A percentile compares a stretch with the other conserved stretches of the same genome.
Evolutionary conservation across 2,113 vertebrate genomes (phyloP).

Genomic region (Notechis scutatus): DNA sequence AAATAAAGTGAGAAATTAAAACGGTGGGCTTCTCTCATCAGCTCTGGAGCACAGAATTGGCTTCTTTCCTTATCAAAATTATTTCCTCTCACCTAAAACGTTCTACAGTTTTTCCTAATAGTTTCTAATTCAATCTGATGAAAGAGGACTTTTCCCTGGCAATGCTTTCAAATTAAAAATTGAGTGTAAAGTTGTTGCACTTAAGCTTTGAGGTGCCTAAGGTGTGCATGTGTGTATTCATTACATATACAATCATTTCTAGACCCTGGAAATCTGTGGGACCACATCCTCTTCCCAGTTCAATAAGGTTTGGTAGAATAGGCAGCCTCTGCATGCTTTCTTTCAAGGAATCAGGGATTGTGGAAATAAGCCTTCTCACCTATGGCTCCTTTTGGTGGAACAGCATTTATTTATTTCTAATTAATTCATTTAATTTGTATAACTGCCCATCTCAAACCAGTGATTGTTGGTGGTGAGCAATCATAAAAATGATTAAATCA

Average conservation of each 20-base stretch:
- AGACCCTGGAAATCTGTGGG: background rate
- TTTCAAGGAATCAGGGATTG: background rate
- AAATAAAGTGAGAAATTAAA: background rate
- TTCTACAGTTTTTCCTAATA: background rate
- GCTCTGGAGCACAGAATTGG: background rate
- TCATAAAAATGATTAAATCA: background rate
- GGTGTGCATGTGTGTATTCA: background rate
- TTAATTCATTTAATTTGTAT: background rate
- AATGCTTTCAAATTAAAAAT: background rate
- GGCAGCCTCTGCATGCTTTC: background rate
- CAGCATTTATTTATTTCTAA: background rate
- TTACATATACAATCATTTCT: background rate
- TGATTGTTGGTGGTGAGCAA: background rate
- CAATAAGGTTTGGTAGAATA: background rate
- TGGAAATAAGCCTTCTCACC: background rate
- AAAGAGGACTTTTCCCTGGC: background rate
- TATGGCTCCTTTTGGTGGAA: background rate
- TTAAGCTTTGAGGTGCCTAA: background rate
- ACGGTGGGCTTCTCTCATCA: background rate
- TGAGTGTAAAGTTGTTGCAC: background rate
- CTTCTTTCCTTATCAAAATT: background rate
- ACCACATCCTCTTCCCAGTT: background rate
- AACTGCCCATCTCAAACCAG: background rate
- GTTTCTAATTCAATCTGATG: background rate
- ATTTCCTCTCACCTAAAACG: background rate